Evolutionary conservation across 2,888 invertebrate genomes (phyloP), one percentile per base, ranked within the genome.

Genomic region (Pimpla rufipes): DNA sequence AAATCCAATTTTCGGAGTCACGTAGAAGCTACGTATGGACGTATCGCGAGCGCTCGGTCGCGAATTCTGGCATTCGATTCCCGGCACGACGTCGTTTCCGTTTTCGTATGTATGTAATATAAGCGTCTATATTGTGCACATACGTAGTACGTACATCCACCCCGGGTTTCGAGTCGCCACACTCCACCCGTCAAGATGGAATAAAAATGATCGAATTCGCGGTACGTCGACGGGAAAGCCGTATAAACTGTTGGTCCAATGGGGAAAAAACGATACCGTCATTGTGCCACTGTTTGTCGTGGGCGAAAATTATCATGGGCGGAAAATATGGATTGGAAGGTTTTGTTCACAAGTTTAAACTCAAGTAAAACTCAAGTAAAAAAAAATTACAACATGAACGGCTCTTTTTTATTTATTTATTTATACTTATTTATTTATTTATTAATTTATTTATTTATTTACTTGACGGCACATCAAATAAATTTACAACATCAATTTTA

Each of bases 1-100:
- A 82, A 79, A 82, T 82, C 75, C 82, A 82, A 82, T 82, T 82
- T 82, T 82, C 82, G 57, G n/a, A 75, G 79, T 79, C 82, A 82
- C 82, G 82, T 79, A 66, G 47, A 42, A 8, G 67, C n/a, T 67
- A 47, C 29, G 64, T 66, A 50, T 68, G 62, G 35, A 37, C 37
- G 71, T 70, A 62, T 62, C 76, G 67, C 35, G 67, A 55, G 23
- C 13, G 57, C 50, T 42, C 23, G 75, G 35, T 57, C 67, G 67
- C 73, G 52, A 81, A 81, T 81, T 74, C 68, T 74, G 40, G 45
- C 62, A 70, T 78, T 82, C 74, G 73, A 82, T 82, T 79, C 75
- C 70, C 70, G 35, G 57, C 79, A 75, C 74, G 70, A 75, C 75
- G 70, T 42, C 70, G 64, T 70, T 83, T 66, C 47, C 75, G 40